Base-by-base conservation (phyloP, 1,140 invertebrate species). In the Dufourea novaeangliae region DNA sequence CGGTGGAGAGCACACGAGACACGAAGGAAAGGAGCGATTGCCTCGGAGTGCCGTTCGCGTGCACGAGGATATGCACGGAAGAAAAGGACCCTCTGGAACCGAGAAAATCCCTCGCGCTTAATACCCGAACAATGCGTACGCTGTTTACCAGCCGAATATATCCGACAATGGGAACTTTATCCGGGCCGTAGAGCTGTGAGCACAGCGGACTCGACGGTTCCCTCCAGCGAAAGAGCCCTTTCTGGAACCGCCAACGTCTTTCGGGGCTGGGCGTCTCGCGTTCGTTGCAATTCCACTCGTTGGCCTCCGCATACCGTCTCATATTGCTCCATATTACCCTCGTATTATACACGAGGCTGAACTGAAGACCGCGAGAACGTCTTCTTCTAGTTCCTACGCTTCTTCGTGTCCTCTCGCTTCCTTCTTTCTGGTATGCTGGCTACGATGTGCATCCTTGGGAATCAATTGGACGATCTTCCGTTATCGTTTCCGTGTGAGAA, bases 141-240 rank as follows among this genome's bases (percentile, higher is more conserved):
- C 34, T 62, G 59, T 62, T 62, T 62, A 62, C 59, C 59, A 39
- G 34, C 59, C 34, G 34, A 62, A 62, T 37, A 39, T 39, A 62
- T 62, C 59, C 59, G 34, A 62, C 59, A 39, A 62, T 62, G 59
- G 57, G 59, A 25, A 39, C 59, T 39, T 62, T 62, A 39, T 62
- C 59, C 59, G 32, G 10, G 8, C 4, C 8, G 34, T 34, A 11
- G 32, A 6, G 34, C 54, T 8, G 22, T 12, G 59, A 61, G 11
- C 4, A 37, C 20, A 22, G 57, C 11, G 32, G 32, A 22, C n/a
- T n/a, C n/a, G n/a, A n/a, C n/a, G 57, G 10, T 56, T n/a, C 37
- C 57, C 20, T 61, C 20, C 17, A 37, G 57, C 8, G 10, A 6
- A 22, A 1, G 22, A 10, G 1, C 17, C 34, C 7, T n/a, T 62